Percentiles rank a stretch among this genome's conserved stretches.
Conservation (phyloP, 53 echinoderm and acorn worm genomes). For the Echinometra lucunter region DNA sequence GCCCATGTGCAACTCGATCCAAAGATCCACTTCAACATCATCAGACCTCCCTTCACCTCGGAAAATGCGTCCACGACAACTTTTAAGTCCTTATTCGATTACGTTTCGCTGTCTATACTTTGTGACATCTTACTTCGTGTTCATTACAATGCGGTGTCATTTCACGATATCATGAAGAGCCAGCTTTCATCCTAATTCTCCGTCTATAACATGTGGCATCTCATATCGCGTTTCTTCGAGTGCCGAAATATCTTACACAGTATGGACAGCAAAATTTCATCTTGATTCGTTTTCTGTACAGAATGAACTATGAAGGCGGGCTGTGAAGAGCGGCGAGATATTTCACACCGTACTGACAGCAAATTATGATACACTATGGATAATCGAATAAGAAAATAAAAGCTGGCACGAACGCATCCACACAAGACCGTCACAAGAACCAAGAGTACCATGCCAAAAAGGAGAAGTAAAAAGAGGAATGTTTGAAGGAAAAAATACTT, state of each 20-base stretch:
- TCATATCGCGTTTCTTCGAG: not conserved
- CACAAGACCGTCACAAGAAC: not conserved
- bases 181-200: not conserved
- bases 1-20: conserved; percentile 15
- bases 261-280: not conserved
- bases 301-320: too few relatives aligned
- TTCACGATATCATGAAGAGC: not conserved
- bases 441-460: conserved; percentile 40
- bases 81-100: not conserved
- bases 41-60: conserved; percentile 4
- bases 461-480: not conserved
- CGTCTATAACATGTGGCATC: not conserved
- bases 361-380: too few relatives aligned
- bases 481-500: not conserved
- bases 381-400: not conserved
- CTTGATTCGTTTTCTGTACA: too few relatives aligned
- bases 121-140: not conserved
- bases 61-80: not conserved
- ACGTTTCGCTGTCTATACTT: not conserved
- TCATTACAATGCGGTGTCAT: not conserved
- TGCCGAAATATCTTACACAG: not conserved
- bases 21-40: conserved; percentile 36
- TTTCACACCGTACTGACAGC: not conserved
- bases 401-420: not conserved
- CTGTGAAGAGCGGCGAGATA: not conserved